Evolutionary conservation across 2,797 vertebrate genomes (phyloP).

Genomic region (Cynopterus sphinx): DNA sequence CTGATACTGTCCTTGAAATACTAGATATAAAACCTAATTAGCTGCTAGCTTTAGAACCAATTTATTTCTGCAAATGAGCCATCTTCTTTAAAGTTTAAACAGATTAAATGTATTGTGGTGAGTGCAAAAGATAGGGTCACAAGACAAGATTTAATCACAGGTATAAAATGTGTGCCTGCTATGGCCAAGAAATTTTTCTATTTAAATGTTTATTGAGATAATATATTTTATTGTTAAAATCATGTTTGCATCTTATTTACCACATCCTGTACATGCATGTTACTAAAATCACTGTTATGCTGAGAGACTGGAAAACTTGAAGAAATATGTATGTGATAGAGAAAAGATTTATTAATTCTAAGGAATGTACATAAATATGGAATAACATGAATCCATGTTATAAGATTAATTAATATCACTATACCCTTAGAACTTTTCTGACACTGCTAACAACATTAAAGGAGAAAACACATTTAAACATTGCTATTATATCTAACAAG

Average conservation of each 20-base stretch:
- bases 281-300: not conserved
- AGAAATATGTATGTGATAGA: not conserved
- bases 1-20: constrained; percentile 30
- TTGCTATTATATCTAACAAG: not conserved
- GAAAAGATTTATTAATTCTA: not conserved
- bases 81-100: not conserved
- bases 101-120: not conserved
- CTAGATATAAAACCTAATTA: not conserved
- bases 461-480: not conserved
- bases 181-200: not conserved
- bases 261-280: not conserved
- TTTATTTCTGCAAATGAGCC: constrained; percentile 25
- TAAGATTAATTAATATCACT: not conserved
- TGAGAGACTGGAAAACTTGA: not conserved
- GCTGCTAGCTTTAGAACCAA: not conserved
- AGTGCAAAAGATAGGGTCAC: not conserved
- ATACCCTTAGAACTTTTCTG: not conserved
- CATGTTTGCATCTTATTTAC: not conserved
- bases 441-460: not conserved
- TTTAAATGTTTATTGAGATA: not conserved
- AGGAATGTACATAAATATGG: not conserved
- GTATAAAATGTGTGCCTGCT: not conserved
- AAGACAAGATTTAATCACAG: not conserved
- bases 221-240: not conserved
- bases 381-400: not conserved